These are phyloP conservation scores for Pseudorhombus dupliciocellatus DNA, from an alignment of 2,113 vertebrate genomes.

Conservation along the genomic window DNA sequence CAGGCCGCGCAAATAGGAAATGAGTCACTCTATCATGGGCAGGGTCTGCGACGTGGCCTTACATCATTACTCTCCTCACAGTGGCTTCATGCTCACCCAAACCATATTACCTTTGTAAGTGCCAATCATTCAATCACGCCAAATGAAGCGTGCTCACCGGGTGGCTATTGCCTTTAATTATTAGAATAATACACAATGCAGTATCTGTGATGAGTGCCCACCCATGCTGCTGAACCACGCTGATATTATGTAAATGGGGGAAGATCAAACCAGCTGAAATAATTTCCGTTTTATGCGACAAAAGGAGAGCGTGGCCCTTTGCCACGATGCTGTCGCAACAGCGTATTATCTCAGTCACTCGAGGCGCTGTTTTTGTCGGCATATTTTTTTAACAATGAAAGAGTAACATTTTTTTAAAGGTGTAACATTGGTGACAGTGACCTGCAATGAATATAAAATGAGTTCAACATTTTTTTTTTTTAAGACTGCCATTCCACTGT, in stretches of 20 bases:
- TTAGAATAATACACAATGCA: conserved; percentile 59
- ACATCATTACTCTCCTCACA: conserved; percentile 54
- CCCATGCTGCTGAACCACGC: conserved; percentile 42
- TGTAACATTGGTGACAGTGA: conserved; percentile 29
- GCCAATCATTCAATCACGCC: conserved; percentile 61
- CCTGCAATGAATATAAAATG: conserved; percentile 33
- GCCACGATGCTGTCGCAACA: conserved; percentile 47
- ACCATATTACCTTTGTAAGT: conserved; percentile 29
- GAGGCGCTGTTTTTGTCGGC: conserved; percentile 54
- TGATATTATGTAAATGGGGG: conserved; percentile 57
- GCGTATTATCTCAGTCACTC: conserved; percentile 60
- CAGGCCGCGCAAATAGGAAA: conserved; percentile 65
- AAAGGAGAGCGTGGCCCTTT: conserved; percentile 53
- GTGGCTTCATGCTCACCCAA: conserved; percentile 16
- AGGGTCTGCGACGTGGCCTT: conserved; percentile 30
- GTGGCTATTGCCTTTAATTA: conserved; percentile 65
- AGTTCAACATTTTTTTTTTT: conserved; percentile 10
- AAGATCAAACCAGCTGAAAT: conserved; percentile 66
- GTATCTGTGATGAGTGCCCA: conserved; percentile 53
- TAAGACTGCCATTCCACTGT: conserved; percentile 3
- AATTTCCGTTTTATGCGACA: conserved; percentile 63
- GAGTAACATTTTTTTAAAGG: conserved; percentile 35
- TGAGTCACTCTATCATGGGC: conserved; percentile 69
- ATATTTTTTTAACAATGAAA: conserved; percentile 43
- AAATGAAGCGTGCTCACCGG: conserved; percentile 59